A percentile compares a stretch with the other conserved stretches of the same genome.
Conservation (phyloP, 2,797 vertebrate species). For the Corythornis leucogaster region DNA sequence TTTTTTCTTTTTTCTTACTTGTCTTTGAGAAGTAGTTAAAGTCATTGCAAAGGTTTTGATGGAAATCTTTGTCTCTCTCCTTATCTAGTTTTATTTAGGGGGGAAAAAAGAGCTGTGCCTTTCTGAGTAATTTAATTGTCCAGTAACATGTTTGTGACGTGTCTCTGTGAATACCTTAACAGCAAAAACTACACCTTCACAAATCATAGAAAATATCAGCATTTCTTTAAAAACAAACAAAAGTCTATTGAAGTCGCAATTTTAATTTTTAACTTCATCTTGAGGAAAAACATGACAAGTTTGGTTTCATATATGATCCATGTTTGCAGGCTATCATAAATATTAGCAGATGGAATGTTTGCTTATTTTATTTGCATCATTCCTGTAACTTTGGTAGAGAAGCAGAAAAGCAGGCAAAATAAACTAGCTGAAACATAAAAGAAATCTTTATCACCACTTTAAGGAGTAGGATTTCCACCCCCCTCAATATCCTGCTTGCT, state of each 20-base stretch:
- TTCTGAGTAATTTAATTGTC: not conserved
- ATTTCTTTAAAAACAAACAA: not conserved
- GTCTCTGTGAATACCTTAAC: not conserved
- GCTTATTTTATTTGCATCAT: not conserved
- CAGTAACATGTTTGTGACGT: not conserved
- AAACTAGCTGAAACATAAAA: not conserved
- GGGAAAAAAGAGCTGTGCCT: not conserved
- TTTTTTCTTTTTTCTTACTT: not conserved
- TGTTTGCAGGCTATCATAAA: not conserved
- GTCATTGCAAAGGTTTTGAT: not conserved
- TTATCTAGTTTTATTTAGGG: not conserved
- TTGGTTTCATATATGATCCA: not conserved
- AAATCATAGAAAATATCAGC: not conserved
- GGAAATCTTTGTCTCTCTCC: not conserved
- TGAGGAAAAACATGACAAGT: not conserved
- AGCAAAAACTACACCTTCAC: not conserved
- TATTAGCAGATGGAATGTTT: not conserved
- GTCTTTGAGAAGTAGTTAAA: not conserved
- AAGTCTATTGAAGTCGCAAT: not conserved
- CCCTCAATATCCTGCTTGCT: not conserved
- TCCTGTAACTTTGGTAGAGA: not conserved
- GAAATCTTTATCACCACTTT: not conserved
- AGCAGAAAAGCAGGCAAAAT: not conserved
- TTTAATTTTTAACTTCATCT: not conserved
- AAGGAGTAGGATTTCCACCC: not conserved